Base-by-base conservation (phyloP, 1,140 invertebrate genomes). In the Drosophila kurseongensis region DNA sequence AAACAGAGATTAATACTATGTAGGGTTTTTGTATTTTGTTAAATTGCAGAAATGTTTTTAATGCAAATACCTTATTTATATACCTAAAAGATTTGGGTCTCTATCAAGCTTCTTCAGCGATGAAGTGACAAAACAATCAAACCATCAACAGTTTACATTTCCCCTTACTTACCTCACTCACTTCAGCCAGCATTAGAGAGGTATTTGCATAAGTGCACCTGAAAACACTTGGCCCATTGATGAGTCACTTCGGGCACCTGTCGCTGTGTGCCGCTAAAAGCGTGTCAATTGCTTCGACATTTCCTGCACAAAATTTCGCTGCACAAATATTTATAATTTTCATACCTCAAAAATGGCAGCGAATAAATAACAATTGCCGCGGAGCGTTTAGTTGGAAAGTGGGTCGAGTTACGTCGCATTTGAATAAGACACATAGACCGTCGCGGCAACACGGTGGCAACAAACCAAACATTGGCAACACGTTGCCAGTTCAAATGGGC, bases 391-490 rank as follows among this genome's bases (percentile, higher is more conserved):
- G 44, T 38, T 73, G 50, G 52, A 90, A 89, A 89, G 85, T 89
- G 78, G 84, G 84, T 90, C 84, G 86, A 60, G 75, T 90, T 89
- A 89, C 84, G 78, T 90, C 60, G 84, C 72, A 84, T 89, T 88
- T 80, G 75, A 88, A 88, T 86, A 61, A 73, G 60, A 66, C 58
- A 76, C 68, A 38, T 52, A 29, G 57, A 36, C 12, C 52, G 68
- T 27, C 59, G 42, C 23, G 3, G 23, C 63, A 68, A 36, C 58
- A 73, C 36, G 54, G 74, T 59, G 65, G 50, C 65, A 83, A 51
- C 66, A 40, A 65, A 16, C 14, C 29, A 8, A 35, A 38, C 45
- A 10, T 27, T 41, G 62, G 72, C 72, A 75, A 75, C 73, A 75
- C 75, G 71, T 66, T 75, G 73, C 73, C 47, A 23, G 23, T 29